Base-by-base conservation (phyloP, 2,113 vertebrate species). In the Grallaria varia region DNA sequence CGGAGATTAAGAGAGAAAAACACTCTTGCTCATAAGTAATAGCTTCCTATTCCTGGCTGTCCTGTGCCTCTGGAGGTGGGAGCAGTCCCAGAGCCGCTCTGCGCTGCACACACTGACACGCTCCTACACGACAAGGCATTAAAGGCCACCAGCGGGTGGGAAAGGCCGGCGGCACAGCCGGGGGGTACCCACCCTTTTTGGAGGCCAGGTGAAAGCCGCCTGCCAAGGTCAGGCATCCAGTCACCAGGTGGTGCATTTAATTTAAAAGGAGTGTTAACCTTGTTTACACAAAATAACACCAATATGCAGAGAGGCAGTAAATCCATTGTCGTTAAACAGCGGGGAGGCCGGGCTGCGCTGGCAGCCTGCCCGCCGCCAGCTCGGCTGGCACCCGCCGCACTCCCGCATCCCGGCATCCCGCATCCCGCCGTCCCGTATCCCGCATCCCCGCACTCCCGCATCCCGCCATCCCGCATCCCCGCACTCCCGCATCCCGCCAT, bases 311-410 rank as follows among this genome's bases (percentile, higher is more conserved):
- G 98, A 96, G 97, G 98, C 98, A 98, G 98, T 99, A 99, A 99
- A 99, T 99, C 97, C 98, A 98, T 98, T 99, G 99, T 99, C 98
- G 98, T 99, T 99, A 99, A 99, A 98, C 99, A 98, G 98, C 98
- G 59, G 98, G 98, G 98, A 98, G 97, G 98, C 98, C 78, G 93
- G 97, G 96, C 97, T 97, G 91, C 9, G 95, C 98, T 99, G 99
- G 99, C 99, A 97, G 98, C 82, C 96, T 98, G 98, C 98, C 99
- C 97, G 81, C 91, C 97, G 76, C 60, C 97, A 97, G 89, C 98
- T 75, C 92, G 92, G 74, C 97, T 98, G 98, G 98, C 98, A 98
- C 97, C 47, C 84, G 64, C 95, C 89, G 75, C 91, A 93, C 93
- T 76, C 91, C 87, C 80, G n/a, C 90, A 72, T 67, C 37, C n/a